Conservation (phyloP, 2,113 vertebrate species). For the Rostratula benghalensis region DNA sequence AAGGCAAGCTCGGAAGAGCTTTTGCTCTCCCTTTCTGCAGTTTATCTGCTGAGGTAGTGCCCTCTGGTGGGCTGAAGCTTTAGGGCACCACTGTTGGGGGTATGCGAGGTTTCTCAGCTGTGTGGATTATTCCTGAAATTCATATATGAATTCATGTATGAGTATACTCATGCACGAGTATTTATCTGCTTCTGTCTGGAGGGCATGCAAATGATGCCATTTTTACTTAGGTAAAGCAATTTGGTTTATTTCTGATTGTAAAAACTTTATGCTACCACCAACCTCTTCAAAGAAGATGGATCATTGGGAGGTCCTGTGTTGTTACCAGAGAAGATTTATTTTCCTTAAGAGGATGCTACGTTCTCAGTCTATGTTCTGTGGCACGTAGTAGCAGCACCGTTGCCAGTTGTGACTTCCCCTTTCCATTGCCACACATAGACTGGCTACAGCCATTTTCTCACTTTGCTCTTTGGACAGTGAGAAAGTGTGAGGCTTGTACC, state of each 20-base stretch:
- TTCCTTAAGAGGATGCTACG: neutral
- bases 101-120: neutral
- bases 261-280: neutral
- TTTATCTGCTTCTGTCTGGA: neutral
- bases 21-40: rapidly evolving
- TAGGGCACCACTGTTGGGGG: neutral
- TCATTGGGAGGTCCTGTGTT: neutral
- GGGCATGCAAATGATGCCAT: neutral
- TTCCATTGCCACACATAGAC: rapidly evolving
- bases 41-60: neutral
- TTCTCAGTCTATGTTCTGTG: neutral
- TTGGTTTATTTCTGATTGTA: neutral
- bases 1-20: neutral
- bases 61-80: neutral
- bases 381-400: neutral
- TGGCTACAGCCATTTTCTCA: neutral
- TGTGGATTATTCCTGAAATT: neutral
- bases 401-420: neutral
- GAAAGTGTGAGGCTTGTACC: neutral
- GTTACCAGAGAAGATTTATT: neutral
- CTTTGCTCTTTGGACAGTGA: neutral
- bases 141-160: neutral
- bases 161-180: too few species aligned
- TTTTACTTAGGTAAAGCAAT: neutral
- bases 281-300: neutral